These are phyloP conservation scores for Limenitis camilla DNA, from an alignment of 2,888 invertebrate species.

Conservation along the genomic window DNA sequence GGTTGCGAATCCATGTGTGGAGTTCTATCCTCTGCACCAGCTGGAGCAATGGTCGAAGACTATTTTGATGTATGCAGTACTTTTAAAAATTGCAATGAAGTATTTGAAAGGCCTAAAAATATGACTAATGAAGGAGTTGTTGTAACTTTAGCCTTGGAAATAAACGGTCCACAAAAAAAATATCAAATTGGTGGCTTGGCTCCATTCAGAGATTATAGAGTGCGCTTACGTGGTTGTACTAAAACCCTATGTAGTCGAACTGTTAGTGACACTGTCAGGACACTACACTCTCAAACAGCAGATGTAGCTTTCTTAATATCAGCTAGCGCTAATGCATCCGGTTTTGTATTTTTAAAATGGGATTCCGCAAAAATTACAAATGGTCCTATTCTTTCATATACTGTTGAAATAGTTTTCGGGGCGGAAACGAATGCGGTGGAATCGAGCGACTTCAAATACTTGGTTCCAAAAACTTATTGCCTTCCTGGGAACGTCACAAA, in stretches of 20 bases:
- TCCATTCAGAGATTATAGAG: slow-evolving; percentile 59
- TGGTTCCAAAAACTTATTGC: slow-evolving; percentile 47
- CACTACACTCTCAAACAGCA: slow-evolving; percentile 39
- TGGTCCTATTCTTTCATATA: slow-evolving; percentile 55
- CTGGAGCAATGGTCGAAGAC: slow-evolving; percentile 49
- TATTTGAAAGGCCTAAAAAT: slow-evolving; percentile 38
- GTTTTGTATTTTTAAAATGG: slow-evolving; percentile 47
- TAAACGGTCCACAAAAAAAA: slow-evolving; percentile 35
- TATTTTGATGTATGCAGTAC: slow-evolving; percentile 51
- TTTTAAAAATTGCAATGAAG: slow-evolving; percentile 38
- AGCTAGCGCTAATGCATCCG: slow-evolving; percentile 32
- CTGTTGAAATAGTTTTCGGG: slow-evolving; percentile 46
- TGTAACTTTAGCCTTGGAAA: slow-evolving; percentile 40
- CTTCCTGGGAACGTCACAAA: slow-evolving; percentile 32
- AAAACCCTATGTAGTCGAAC: slow-evolving; percentile 47
- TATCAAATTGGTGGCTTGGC: slow-evolving; percentile 48
- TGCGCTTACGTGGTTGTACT: slow-evolving; percentile 53
- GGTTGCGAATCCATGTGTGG: slow-evolving; percentile 59
- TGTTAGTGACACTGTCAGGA: slow-evolving; percentile 47
- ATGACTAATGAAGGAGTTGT: slow-evolving; percentile 39
- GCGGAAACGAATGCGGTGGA: slow-evolving; percentile 22
- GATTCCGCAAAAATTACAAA: slow-evolving; percentile 47
- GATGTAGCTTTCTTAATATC: slow-evolving; percentile 40
- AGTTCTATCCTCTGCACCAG: slow-evolving; percentile 41
- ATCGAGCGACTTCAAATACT: slow-evolving; percentile 29